Base-by-base conservation (phyloP, 2,888 invertebrate genomes). In the Trachelus troglodyta region DNA sequence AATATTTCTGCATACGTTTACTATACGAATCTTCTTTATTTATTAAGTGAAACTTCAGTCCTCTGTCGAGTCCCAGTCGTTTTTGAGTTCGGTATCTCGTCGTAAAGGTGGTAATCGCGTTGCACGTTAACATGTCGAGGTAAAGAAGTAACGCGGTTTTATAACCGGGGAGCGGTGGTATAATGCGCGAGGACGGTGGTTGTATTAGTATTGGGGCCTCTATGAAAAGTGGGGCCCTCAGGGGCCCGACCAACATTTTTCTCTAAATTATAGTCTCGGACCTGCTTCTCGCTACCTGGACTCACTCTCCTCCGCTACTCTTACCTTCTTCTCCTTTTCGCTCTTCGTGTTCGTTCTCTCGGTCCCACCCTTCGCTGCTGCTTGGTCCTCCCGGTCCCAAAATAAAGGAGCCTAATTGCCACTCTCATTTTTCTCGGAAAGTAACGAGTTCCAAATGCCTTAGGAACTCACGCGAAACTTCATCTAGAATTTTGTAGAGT, bases 251-350 rank as follows among this genome's bases (percentile, higher is more conserved):
- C 40, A 77, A n/a, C 69, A 68, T 69, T 77, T 79, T 80, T 75
- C 75, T 77, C 79, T 75, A 83, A 83, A 82, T 82, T 83, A 77
- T 79, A 81, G 80, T 73, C 78, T 76, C 35, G 74, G 56, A 23
- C 23, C 56, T 56, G 68, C 74, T 56, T 74, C 34, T 76, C 56
- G 40, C 75, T 83, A 81, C 82, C 80, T 82, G 82, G 80, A 82
- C 78, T 56, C 56, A 56, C 56, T 56, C 56, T 56, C 56, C 23
- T 12, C 2, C 56, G 56, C 56, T 56, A 56, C 56, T 56, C 23
- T 56, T 56, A 56, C 23, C 56, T 56, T 56, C 56, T 23, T 56
- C 2, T 56, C 56, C 56, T 23, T 15, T 23, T 23, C 56, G 23
- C 56, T 56, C 56, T 56, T 56, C 56, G 56, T 23, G 75, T 75